Percentiles rank a stretch among this genome's conserved stretches.
phyloP scores from a whole-genome alignment of 92 coral and sea anemone species.

The Anthopleura xanthogrammica region DNA sequence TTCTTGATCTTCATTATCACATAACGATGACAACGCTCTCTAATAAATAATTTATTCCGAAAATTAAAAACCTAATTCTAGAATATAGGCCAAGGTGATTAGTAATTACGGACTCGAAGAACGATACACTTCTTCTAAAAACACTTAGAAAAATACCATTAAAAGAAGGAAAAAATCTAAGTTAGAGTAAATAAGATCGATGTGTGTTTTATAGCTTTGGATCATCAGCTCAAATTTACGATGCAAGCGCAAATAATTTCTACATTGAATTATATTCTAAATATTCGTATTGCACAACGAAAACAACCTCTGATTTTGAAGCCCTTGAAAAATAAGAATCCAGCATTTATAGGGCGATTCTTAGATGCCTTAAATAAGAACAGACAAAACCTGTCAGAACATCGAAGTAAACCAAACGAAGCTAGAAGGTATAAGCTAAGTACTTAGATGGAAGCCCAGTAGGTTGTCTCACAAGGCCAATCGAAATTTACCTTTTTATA shows the following conservation, averaged over 20 bases:
- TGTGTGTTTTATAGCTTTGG: neutral
- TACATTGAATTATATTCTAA: neutral
- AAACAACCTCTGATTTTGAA: neutral
- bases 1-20: neutral
- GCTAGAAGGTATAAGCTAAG: neutral
- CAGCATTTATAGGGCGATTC: neutral
- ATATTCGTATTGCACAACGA: neutral
- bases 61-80: neutral
- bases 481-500: neutral
- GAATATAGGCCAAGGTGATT: neutral
- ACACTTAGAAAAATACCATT: neutral
- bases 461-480: neutral
- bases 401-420: slow-evolving; percentile 7
- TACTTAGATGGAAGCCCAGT: neutral
- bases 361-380: neutral
- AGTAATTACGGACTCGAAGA: no score
- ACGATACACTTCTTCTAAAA: neutral
- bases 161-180: no score
- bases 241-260: no score
- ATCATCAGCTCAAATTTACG: no score
- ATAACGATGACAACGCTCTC: neutral
- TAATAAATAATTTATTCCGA: neutral
- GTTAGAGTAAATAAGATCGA: neutral
- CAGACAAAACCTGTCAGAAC: slow-evolving; percentile 2
- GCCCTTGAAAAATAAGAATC: neutral